These are phyloP conservation scores for Morus bassanus DNA, from an alignment of 2,797 vertebrate genomes.

Conservation along the genomic window DNA sequence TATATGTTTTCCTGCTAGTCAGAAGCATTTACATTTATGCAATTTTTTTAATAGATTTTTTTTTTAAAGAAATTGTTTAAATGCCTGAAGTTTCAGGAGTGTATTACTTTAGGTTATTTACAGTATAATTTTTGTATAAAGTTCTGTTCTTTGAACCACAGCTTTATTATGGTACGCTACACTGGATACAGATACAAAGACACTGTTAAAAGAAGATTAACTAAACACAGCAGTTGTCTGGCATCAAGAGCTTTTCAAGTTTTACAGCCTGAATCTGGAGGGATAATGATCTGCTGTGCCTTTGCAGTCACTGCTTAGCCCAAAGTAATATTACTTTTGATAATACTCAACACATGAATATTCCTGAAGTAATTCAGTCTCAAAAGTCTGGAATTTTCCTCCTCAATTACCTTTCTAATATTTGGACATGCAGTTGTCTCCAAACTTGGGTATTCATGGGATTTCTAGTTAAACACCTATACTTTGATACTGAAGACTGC, in stretches of 20 bases:
- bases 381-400: conserved; percentile 73
- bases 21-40: conserved; percentile 78
- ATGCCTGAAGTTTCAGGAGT: conserved; percentile 76
- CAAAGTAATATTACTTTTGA: conserved; percentile 80
- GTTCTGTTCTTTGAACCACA: conserved; percentile 80
- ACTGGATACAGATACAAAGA: conserved; percentile 84
- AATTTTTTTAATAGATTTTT: conserved; percentile 73
- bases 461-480: conserved; percentile 77
- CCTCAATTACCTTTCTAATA: conserved; percentile 73
- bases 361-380: conserved; percentile 74
- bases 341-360: conserved; percentile 72
- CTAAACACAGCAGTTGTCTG: conserved; percentile 78
- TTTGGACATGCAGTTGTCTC: conserved; percentile 74
- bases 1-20: conserved; percentile 75
- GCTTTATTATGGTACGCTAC: conserved; percentile 86
- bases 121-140: conserved; percentile 77
- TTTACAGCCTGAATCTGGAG: conserved; percentile 75
- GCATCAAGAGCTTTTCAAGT: conserved; percentile 75
- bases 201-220: conserved; percentile 78
- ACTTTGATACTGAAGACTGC: conserved; percentile 82
- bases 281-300: conserved; percentile 81
- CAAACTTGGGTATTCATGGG: conserved; percentile 77
- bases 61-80: conserved; percentile 74
- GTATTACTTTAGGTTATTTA: conserved; percentile 77
- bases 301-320: conserved; percentile 83